Percentiles rank a stretch among this genome's conserved stretches.
Conservation (phyloP, 2,113 vertebrate species). For the Machaerirhynchus nigripectus region DNA sequence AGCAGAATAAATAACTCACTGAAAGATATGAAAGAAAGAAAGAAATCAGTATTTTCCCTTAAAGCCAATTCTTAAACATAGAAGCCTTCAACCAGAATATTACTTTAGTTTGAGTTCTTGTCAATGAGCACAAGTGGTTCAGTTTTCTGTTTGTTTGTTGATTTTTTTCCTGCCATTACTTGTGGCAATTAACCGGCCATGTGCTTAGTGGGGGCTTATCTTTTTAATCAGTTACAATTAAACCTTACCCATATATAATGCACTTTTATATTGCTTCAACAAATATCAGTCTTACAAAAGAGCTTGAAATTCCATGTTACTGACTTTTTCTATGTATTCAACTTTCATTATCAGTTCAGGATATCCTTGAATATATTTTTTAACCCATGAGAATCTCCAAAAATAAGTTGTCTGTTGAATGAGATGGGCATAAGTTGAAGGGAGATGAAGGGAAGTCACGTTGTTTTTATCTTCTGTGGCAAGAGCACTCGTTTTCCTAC, state of each 20-base stretch:
- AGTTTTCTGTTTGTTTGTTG: not conserved
- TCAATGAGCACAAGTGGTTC: not conserved
- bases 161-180: not conserved
- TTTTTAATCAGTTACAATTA: not conserved
- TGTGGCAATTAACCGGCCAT: not conserved
- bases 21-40: not conserved
- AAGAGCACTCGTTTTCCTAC: not conserved
- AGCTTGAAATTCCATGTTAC: not conserved
- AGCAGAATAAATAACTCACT: not conserved
- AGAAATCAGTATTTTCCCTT: not conserved
- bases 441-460: not conserved
- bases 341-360: not conserved
- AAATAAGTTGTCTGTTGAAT: not conserved
- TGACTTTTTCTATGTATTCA: not conserved
- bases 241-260: not conserved
- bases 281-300: not conserved
- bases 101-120: not conserved
- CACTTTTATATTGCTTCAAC: not conserved
- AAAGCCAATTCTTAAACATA: not conserved
- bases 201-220: fast-evolving
- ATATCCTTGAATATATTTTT: not conserved
- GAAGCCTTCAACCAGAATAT: not conserved
- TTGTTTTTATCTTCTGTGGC: not conserved
- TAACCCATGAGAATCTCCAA: not conserved
- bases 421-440: not conserved